Base-by-base conservation (phyloP, 2,888 invertebrate genomes). In the Lasioglossum pauxillum region DNA sequence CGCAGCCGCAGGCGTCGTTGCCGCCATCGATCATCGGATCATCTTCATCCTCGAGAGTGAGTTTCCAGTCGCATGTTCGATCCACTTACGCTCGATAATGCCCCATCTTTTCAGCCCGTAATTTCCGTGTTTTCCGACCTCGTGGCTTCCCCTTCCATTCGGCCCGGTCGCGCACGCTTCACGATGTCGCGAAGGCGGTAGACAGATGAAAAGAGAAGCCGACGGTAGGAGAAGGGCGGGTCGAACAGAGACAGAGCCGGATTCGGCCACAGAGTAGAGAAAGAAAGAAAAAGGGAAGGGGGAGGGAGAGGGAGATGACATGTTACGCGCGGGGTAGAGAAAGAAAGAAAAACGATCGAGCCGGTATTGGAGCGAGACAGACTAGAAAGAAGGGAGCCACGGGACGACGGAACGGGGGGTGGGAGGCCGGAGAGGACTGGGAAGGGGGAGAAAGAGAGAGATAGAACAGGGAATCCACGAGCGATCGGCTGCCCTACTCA, bases 401-500 rank as follows among this genome's bases (percentile, higher is more conserved):
- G 75, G 82, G 85, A 19, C 35, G 78, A 84, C 87, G 84, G 87
- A 75, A 78, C 81, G 79, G 83, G 75, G 85, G 79, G 57, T 74
- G 53, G 82, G 88, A 85, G 89, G 89, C 88, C 92, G 92, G 92
- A 86, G 80, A 84, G 89, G 86, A 87, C 84, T 72, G 78, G 81
- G 82, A 84, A 81, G 86, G 91, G 64, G 90, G 90, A 85, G 85
- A 88, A 87, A 89, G 90, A 90, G 85, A 87, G 87, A 84, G 86
- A 84, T 81, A 83, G 87, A 90, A 91, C 90, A 91, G 94, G 94
- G 93, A 92, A 93, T 92, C 92, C 91, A 91, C 91, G 92, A 92
- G 93, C 92, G 92, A 92, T 94, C 94, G 93, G 92, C 93, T 91
- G 90, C 90, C 88, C 90, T 94, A 90, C 91, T 93, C 94, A 94